A percentile compares a stretch with the other conserved stretches of the same genome.
phyloP scores from a whole-genome alignment of 2,888 invertebrate genomes.

The Theristus sp. region DNA sequence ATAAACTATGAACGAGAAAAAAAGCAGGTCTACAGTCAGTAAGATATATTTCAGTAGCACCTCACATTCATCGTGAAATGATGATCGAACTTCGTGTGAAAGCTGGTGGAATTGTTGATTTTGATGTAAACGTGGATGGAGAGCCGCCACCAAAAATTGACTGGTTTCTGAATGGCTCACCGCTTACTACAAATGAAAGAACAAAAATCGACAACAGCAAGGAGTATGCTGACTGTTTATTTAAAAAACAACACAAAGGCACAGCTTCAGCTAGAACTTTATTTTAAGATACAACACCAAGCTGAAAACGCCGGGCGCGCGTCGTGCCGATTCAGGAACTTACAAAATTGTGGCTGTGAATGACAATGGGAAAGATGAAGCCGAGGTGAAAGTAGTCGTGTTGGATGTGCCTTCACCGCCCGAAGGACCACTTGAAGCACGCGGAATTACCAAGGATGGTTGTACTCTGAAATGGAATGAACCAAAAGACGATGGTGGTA shows the following conservation, averaged over 20 bases:
- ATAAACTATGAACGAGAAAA: too few species aligned
- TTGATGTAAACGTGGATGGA: slow-evolving; percentile 79
- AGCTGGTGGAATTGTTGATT: slow-evolving; percentile 69
- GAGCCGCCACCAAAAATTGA: slow-evolving; percentile 84
- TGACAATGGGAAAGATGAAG: slow-evolving; percentile 40
- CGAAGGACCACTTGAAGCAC: slow-evolving; percentile 70
- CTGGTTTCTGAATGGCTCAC: slow-evolving; percentile 58
- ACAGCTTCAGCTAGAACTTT: slow-evolving; percentile 30
- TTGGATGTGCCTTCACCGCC: slow-evolving; percentile 68
- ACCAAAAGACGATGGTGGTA: slow-evolving; percentile 81
- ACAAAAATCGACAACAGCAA: slow-evolving; percentile 14
- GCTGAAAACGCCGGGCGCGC: slow-evolving; percentile 35
- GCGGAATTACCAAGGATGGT: slow-evolving; percentile 83
- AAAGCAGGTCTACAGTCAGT: too few species aligned
- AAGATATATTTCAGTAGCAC: slow-evolving; percentile 38
- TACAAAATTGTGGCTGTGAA: slow-evolving; percentile 36
- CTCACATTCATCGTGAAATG: slow-evolving; percentile 74
- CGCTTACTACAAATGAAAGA: slow-evolving; percentile 9
- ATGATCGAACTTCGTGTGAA: slow-evolving; percentile 73
- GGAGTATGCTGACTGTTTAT: slow-evolving; percentile 35
- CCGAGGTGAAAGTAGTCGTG: slow-evolving; percentile 53
- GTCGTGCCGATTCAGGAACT: slow-evolving; percentile 49
- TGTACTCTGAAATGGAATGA: slow-evolving; percentile 90
- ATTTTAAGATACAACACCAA: slow-evolving; percentile 36
- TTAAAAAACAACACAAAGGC: slow-evolving; percentile 30